Conservation (phyloP, 2,113 vertebrate species). For the Chamaetylas fuelleborni region DNA sequence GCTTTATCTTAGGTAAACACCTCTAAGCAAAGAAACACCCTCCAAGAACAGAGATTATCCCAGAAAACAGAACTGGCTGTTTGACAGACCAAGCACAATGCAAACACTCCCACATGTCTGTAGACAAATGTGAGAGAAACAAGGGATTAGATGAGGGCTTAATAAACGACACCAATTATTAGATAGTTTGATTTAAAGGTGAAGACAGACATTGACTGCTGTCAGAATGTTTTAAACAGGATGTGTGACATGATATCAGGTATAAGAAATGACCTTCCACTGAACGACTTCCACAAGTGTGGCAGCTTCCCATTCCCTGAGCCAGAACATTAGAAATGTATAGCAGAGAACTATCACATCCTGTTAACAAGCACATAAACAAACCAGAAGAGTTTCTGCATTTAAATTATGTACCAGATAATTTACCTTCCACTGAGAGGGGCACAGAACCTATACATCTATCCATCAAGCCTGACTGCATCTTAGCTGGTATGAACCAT, state of each 20-base stretch:
- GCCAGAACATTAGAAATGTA: not conserved
- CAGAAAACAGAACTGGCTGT: not conserved
- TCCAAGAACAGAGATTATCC: not conserved
- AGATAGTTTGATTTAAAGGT: not conserved
- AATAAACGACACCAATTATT: not conserved
- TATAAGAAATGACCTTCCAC: not conserved
- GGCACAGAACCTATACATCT: not conserved
- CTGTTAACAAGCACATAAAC: not conserved
- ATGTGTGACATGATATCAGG: not conserved
- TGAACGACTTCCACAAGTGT: not conserved
- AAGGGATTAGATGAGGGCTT: not conserved
- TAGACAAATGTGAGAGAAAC: not conserved
- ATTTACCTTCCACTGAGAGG: not conserved
- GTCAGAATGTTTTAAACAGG: not conserved
- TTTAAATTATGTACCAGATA: not conserved
- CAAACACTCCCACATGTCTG: not conserved
- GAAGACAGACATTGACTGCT: not conserved
- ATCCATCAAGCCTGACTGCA: not conserved
- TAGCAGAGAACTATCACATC: not conserved
- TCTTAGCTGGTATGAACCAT: not conserved
- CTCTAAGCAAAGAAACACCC: not conserved
- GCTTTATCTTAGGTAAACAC: not conserved
- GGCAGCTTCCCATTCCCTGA: not conserved
- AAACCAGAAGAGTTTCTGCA: not conserved
- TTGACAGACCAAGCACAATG: not conserved